phyloP scores from a whole-genome alignment of 2,113 vertebrate genomes.

The Smithornis capensis region DNA sequence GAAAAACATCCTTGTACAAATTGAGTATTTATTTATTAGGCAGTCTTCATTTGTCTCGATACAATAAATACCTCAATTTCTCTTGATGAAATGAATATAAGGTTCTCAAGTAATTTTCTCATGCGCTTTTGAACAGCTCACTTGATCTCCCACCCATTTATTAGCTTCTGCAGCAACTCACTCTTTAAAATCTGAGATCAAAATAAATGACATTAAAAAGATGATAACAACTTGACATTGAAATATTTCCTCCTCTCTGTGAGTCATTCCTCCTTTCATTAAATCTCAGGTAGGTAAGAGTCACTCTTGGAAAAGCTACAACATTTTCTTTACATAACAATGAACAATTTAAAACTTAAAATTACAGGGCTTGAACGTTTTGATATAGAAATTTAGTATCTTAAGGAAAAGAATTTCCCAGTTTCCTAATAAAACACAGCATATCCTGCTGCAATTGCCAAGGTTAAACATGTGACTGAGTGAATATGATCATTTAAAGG shows the following conservation, averaged over 20 bases:
- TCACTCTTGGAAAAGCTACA: constrained; percentile 16
- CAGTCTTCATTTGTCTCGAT: background rate
- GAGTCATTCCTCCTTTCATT: constrained; percentile 37
- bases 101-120: background rate
- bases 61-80: background rate
- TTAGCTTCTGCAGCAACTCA: background rate
- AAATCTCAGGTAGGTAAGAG: background rate
- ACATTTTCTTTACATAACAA: constrained; percentile 33
- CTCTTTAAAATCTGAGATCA: constrained; percentile 20
- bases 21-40: background rate
- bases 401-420: background rate
- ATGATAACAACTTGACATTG: constrained; percentile 36
- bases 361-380: background rate
- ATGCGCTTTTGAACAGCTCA: background rate
- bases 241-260: constrained; percentile 30
- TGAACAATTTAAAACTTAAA: background rate
- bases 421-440: background rate
- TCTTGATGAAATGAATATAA: background rate
- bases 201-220: constrained; percentile 32
- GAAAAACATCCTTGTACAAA: background rate
- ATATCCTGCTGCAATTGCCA: background rate
- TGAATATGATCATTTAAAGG: background rate
- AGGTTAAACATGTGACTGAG: background rate
- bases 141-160: constrained; percentile 3
- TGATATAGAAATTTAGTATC: background rate